phyloP scores from a whole-genome alignment of 1,140 invertebrate genomes.

The Hycleus phaleratus region DNA sequence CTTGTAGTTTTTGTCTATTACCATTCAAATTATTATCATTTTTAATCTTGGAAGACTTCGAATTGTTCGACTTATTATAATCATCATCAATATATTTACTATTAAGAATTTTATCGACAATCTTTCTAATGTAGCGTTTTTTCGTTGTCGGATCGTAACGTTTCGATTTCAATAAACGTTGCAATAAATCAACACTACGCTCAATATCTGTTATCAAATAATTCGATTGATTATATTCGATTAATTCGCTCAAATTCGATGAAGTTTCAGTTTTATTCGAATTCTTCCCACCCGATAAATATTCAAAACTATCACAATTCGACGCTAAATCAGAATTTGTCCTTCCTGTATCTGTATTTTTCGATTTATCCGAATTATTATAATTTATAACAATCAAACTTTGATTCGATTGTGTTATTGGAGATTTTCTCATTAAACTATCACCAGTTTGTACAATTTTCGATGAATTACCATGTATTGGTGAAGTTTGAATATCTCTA shows the following conservation, averaged over 20 bases:
- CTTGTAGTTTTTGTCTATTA: conserved; percentile 2
- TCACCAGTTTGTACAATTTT: conserved; percentile 25
- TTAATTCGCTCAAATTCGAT: conserved; percentile 13
- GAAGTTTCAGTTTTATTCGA: background rate
- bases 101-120: conserved; percentile 29
- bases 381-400: conserved; percentile 10
- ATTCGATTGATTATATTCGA: conserved; percentile 14
- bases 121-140: conserved; percentile 31
- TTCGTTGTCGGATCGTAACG: conserved; percentile 34
- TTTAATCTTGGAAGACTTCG: background rate
- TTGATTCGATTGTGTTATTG: conserved; percentile 5
- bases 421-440: background rate
- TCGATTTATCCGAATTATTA: conserved; percentile 3
- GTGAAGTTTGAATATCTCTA: conserved; percentile 23
- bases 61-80: conserved; percentile 19
- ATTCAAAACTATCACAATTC: conserved; percentile 33
- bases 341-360: too few species aligned
- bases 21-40: background rate
- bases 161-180: conserved; percentile 33
- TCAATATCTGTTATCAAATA: conserved; percentile 22
- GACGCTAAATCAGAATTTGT: conserved; percentile 2
- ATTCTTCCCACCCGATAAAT: background rate
- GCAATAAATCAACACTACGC: conserved; percentile 25
- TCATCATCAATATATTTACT: conserved; percentile 19
- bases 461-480: background rate